These are phyloP conservation scores for Capromys pilorides DNA, from an alignment of 2,797 vertebrate species.

Conservation along the genomic window DNA sequence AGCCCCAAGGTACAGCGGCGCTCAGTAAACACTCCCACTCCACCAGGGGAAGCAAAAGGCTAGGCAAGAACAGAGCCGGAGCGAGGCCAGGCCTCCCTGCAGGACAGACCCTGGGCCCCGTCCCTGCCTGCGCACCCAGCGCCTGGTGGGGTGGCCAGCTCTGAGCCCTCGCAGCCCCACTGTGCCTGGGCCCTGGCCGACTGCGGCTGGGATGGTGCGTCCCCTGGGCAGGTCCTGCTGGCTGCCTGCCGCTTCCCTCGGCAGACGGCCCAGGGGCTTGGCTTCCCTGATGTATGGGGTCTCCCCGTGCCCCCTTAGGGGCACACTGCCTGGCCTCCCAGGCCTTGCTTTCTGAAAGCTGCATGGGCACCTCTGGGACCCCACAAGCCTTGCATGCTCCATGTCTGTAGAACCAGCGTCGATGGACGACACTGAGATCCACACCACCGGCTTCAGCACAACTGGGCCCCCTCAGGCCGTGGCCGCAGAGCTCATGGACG, in stretches of 20 bases:
- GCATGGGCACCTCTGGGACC: neutral
- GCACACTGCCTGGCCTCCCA: neutral
- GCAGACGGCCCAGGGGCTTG: neutral
- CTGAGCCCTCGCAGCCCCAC: no score
- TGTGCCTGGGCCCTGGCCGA: no score
- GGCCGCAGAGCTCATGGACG: neutral
- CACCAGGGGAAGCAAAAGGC: neutral
- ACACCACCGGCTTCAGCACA: neutral
- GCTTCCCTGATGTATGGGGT: neutral
- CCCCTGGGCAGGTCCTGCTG: no score
- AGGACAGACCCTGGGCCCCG: neutral
- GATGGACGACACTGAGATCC: neutral
- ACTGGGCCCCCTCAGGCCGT: neutral
- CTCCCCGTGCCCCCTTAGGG: neutral
- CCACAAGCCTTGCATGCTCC: neutral
- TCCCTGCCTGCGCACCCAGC: accelerated
- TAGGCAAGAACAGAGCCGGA: neutral
- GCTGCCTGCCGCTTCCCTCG: no score
- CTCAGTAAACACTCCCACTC: neutral
- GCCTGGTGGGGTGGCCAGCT: neutral
- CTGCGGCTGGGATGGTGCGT: no score
- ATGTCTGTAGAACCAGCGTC: neutral
- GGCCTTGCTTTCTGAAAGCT: neutral
- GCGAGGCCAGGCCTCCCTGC: neutral
- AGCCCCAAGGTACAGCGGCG: neutral